Evolutionary conservation across 2,888 invertebrate genomes (phyloP).

Genomic region (Dichetophora obliterata): DNA sequence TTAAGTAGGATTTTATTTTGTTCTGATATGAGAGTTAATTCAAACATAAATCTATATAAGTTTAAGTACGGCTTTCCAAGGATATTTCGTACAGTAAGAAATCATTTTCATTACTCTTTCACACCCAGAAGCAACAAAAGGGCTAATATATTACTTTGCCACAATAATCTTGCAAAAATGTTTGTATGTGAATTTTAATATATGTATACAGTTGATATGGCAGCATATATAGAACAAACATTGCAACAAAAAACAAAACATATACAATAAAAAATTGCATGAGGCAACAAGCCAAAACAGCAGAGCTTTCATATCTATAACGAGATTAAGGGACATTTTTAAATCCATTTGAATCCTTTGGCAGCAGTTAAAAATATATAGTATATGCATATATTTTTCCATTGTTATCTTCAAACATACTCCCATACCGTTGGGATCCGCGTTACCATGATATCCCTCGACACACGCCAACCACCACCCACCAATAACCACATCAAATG

Average conservation of each 20-base stretch:
- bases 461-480: not conserved
- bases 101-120: not conserved
- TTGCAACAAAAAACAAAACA: not conserved
- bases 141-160: conserved; percentile 5
- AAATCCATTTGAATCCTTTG: conserved; percentile 42
- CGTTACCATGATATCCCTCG: not conserved
- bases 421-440: not conserved
- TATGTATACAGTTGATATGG: not conserved
- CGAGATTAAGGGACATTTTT: conserved; percentile 34
- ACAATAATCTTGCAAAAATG: conserved; percentile 22
- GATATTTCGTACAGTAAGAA: not conserved
- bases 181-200: not conserved
- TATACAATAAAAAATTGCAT: not conserved
- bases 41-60: conserved; percentile 7
- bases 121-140: conserved; percentile 13
- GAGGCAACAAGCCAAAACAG: conserved; percentile 14
- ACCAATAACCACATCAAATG: not conserved
- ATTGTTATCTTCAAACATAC: conserved; percentile 25
- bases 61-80: not conserved
- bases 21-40: not conserved
- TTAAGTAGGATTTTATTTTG: conserved; percentile 4
- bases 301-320: conserved; percentile 25
- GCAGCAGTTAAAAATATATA: conserved; percentile 39
- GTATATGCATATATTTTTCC: conserved; percentile 26
- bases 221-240: not conserved